phyloP scores from a whole-genome alignment of 2,113 vertebrate genomes.

The Andinoacara biseriatus region DNA sequence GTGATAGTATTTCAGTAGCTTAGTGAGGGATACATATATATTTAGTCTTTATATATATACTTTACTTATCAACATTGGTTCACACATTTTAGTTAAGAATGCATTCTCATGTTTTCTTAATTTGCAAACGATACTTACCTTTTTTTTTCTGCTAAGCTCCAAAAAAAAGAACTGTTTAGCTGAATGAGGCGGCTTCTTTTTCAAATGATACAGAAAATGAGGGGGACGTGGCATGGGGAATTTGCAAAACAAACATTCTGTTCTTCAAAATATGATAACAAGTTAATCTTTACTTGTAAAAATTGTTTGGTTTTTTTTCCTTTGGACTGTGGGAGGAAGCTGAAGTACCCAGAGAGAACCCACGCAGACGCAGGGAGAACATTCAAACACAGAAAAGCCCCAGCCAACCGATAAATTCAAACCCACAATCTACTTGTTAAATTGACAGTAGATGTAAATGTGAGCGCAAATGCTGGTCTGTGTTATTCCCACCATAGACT shows the following conservation, averaged over 20 bases:
- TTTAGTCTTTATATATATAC: background rate
- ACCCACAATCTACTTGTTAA: background rate
- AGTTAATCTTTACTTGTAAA: no score
- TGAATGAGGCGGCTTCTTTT: background rate
- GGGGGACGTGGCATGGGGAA: fast-evolving
- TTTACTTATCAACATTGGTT: background rate
- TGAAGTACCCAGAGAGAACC: background rate
- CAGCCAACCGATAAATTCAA: background rate
- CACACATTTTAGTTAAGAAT: fast-evolving
- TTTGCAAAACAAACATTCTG: background rate
- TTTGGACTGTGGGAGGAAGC: no score
- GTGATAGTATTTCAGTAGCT: background rate
- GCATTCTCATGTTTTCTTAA: background rate
- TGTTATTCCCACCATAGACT: background rate
- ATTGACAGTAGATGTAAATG: no score
- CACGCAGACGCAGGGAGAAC: background rate
- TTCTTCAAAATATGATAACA: background rate
- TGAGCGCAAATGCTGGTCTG: background rate
- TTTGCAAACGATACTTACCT: background rate
- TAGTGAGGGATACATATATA: background rate
- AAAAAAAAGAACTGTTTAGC: background rate
- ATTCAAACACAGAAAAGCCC: no score
- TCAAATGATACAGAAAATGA: background rate
- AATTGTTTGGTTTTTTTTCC: no score
- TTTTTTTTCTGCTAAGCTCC: fast-evolving